Evolutionary conservation across 2,888 invertebrate species (phyloP), one percentile per base, ranked within the genome.

Genomic region (Aspidiotus rigidus): DNA sequence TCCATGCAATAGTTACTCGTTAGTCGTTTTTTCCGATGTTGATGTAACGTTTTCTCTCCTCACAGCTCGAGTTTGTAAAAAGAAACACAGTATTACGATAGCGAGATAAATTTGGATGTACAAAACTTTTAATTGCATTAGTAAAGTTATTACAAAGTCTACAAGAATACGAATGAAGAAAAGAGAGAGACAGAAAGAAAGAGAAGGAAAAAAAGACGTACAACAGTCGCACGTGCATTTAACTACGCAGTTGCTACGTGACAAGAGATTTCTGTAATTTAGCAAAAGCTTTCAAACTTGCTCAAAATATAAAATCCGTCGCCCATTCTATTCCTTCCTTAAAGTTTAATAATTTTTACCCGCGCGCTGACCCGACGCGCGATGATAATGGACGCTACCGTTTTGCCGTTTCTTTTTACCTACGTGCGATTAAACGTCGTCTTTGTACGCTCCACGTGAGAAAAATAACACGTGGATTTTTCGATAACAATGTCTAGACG

Each of bases 201-300:
- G 10, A 17, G 10, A 56, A 11, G 41, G 54, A 56, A 66, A 66
- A 56, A 66, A 15, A 57, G 39, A 44, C 41, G 57, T 59, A 66
- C 66, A 56, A 66, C 16, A 57, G 39, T 59, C 41, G 57, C 66
- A 66, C 66, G 66, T 66, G 66, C 66, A 66, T 66, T 66, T 66
- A 66, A 66, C 57, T 66, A 55, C 66, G 42, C 44, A 66, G 66
- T 66, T 66, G 44, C 41, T 66, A 66, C 66, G 66, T 66, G 66
- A 66, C 57, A 56, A 41, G 42, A 66, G 42, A 55, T 66, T 66
- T 57, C 42, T 57, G 66, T 57, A 66, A 66, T 66, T 57, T 66
- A 66, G 41, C 66, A 42, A 57, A 66, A 56, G 66, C 49, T 49
- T 49, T 49, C 49, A 49, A 49, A 49, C 49, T 49, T n/a, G 10